A percentile compares a stretch with the other conserved stretches of the same genome.
Evolutionary conservation across 2,888 invertebrate species (phyloP).

Genomic region (Zaprionus obscuricornis): DNA sequence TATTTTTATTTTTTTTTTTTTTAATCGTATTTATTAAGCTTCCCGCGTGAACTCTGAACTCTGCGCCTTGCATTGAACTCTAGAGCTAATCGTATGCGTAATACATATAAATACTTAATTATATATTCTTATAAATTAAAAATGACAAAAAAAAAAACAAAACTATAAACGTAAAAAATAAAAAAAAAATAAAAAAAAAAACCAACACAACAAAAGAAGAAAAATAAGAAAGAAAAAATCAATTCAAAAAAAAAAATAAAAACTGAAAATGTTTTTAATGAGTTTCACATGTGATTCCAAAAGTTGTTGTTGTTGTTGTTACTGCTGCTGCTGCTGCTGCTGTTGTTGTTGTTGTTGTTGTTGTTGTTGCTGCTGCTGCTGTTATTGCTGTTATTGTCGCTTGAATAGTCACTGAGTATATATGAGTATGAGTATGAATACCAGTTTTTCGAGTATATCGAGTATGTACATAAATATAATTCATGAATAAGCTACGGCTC

Average conservation of each 20-base stretch:
- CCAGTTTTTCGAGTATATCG: too few species aligned
- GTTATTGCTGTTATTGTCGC: too few species aligned
- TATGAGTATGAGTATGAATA: conserved; percentile 15
- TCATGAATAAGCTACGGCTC: conserved; percentile 43
- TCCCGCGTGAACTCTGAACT: conserved; percentile 78
- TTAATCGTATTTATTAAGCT: conserved; percentile 44
- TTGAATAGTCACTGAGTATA: too few species aligned
- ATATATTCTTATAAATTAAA: conserved; percentile 5
- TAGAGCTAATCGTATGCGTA: conserved; percentile 56
- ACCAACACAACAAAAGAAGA: neutral
- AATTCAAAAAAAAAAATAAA: conserved; percentile 8
- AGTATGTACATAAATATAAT: conserved; percentile 30
- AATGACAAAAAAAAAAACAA: neutral
- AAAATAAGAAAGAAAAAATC: neutral
- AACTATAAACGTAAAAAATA: neutral
- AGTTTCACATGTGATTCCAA: conserved; percentile 22
- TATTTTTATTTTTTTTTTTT: conserved; percentile 28
- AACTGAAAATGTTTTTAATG: conserved; percentile 10
- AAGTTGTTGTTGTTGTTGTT: conserved; percentile 8
- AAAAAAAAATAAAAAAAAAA: neutral
- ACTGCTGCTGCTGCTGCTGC: conserved; percentile 2
- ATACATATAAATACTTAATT: conserved; percentile 19
- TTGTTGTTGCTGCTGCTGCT: conserved; percentile 9
- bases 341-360: conserved; percentile 19
- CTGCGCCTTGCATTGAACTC: conserved; percentile 78